Base-by-base conservation (phyloP, 2,113 vertebrate species). In the Podarcis raffonei region DNA sequence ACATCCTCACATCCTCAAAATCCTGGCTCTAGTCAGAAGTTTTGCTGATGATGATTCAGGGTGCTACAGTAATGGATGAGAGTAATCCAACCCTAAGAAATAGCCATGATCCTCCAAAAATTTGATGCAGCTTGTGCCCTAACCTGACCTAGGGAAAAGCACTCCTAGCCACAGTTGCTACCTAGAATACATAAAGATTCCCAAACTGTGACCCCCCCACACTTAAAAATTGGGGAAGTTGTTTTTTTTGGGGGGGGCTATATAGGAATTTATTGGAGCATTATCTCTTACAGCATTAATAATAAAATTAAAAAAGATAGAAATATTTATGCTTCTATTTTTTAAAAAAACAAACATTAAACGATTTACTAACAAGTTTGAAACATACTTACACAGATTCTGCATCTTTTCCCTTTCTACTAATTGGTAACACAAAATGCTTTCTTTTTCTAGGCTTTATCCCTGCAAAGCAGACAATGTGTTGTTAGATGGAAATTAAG, bases 381-480 rank as follows among this genome's bases (percentile, higher is more conserved):
- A 94, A 96, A 94, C 81, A 91, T 88, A 97, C 98, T 98, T 97
- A 99, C 99, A 97, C 97, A 86, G 98, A 99, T 94, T 99, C 99
- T 82, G 98, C 96, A 97, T 99, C 98, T 94, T 99, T 99, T 95
- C 99, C 98, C 97, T 98, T 99, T 94, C 97, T 98, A 92, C 98
- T 98, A 82, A 98, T 98, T 83, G 99, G 98, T 91, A 99, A 98
- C 83, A 96, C 98, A 93, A 99, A 99, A 37, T 97, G 94, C 94
- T 99, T 99, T 94, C 98, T 98, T 96, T 98, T 99, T 93, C 97
- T 97, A 91, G 98, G 98, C 96, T 99, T 99, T 95, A 98, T 94
- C 89, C 97, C 99, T 98, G 81, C 16, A 37, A 77, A 94, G 76
- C 0, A 96, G 89, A 94, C 94, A 27, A 59, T 2, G 93, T 84